Evolutionary conservation across 2,113 vertebrate genomes (phyloP), one percentile per base, ranked within the genome.

Genomic region (Hippopotamus amphibius): DNA sequence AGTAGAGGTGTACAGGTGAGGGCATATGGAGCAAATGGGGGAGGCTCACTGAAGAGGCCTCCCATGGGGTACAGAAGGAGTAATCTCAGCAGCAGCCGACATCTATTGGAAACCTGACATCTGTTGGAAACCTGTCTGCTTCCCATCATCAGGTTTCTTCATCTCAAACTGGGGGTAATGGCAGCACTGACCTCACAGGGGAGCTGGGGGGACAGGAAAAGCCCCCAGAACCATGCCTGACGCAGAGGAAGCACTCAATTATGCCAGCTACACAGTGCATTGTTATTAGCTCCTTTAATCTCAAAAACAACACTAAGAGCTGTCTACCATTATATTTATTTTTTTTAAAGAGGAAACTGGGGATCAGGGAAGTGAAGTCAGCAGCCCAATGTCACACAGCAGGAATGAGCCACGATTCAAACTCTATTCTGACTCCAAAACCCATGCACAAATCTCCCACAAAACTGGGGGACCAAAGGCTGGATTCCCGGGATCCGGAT

Each of bases 391-490:
- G 22, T 65, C 69, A 94, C 88, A 71, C 77, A 84, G 69, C 33
- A 96, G 55, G 33, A 85, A 84, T 8, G 57, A 89, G 80, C 33
- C 72, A 85, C 21, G 3, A 84, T 84, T 63, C 84, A 80, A 89
- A 86, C 17, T 66, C 33, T 50, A 3, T n/a, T 59, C 72, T 2
- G 4, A 53, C 30, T 77, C 68, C 53, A 91, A 71, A 69, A 74
- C 24, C 76, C 53, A 50, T 0, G 6, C 13, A 65, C 55, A 61
- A 50, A 55, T 48, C 72, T 81, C 55, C 65, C 80, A 81, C 4
- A 65, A 79, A 84, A 76, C 69, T n/a, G 41, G 59, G 53, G 57
- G 46, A 33, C 26, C 69, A 48, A 26, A 83, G 48, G 55, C 48
- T 66, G 48, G 55, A 80, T 46, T 59, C 89, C 63, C 65, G 37